A percentile compares a stretch with the other conserved stretches of the same genome.
These are phyloP conservation scores for Lordiphosa collinella DNA, from an alignment of 1,140 invertebrate species.

Conservation along the genomic window DNA sequence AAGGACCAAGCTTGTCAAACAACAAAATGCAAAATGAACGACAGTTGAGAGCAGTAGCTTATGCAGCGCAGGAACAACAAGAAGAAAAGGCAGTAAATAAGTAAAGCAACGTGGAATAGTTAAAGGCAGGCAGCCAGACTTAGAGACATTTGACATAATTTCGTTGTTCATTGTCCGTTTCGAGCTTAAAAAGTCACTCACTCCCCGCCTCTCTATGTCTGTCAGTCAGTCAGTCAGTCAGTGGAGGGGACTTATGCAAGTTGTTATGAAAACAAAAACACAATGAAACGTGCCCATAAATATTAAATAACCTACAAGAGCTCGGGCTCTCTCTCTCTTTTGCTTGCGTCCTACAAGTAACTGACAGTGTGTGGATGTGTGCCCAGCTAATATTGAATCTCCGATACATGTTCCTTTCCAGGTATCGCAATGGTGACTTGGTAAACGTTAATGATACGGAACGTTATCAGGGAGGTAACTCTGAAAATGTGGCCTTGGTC, in stretches of 20 bases:
- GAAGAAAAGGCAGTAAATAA: constrained; percentile 32
- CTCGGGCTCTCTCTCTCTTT: not conserved
- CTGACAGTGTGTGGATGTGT: constrained; percentile 15
- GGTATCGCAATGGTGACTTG: constrained; percentile 87
- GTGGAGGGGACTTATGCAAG: constrained; percentile 13
- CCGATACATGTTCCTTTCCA: constrained; percentile 73
- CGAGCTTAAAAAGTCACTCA: constrained; percentile 17
- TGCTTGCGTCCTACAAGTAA: constrained; percentile 25
- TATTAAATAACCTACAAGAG: constrained; percentile 40
- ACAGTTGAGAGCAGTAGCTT: constrained; percentile 17
- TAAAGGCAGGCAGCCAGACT: constrained; percentile 5
- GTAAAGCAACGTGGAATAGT: constrained; percentile 24
- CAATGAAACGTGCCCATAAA: constrained; percentile 47
- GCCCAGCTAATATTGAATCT: not conserved
- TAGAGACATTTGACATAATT: constrained; percentile 57
- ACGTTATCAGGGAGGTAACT: constrained; percentile 87
- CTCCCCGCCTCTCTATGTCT: not conserved
- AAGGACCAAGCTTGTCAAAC: constrained; percentile 21
- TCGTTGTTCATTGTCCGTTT: constrained; percentile 20
- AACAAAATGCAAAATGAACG: constrained; percentile 35
- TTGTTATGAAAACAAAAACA: constrained; percentile 50
- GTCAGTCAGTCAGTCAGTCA: constrained; percentile 1
- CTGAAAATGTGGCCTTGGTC: constrained; percentile 86
- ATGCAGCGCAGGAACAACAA: constrained; percentile 1
- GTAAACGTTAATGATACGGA: constrained; percentile 83